Base-by-base conservation (phyloP, 2,888 invertebrate genomes). In the Amiota minor region DNA sequence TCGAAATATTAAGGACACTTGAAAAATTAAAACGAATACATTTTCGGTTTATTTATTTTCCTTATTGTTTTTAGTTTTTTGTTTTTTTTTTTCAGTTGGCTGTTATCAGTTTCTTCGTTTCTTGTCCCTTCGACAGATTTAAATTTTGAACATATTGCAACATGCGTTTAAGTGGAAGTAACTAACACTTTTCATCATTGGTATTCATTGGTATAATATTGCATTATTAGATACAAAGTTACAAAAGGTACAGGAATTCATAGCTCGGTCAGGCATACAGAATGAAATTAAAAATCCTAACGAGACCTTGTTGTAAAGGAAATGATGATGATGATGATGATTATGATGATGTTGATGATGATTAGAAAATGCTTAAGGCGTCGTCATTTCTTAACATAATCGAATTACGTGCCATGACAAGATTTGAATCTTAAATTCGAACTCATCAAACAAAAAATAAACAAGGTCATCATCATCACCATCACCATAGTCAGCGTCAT, bases 11-110 rank as follows among this genome's bases (percentile, higher is more conserved):
- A 76, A 76, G 74, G 76, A 62, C 65, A 61, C 50, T 65, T 23
- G 46, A 68, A 56, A 49, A 72, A 55, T 45, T 71, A 77, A 76
- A 79, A 80, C 80, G 78, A 82, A 79, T 74, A 73, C 59, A 61
- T 16, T 14, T 9, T 12, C 50, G 49, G 56, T 18, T 18, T 56
- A 20, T 9, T 2, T 20, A 35, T 12, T 61, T 12, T 47, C 62
- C 23, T 61, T 49, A 14, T 62, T 62, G 49, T 62, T 62, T 23
- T 68, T 68, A 23, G 49, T 50, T 74, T 56, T 45, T 23, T 18
- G 12, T 55, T 61, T 46, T 35, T 55, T n/a, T n/a, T n/a, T n/a
- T n/a, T n/a, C n/a, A n/a, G n/a, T n/a, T n/a, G n/a, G 53, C 46
- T 61, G 10, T 46, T 18, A 16, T 47, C 47, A 11, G 65, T 16